These are phyloP conservation scores for Heliconius congener DNA, from an alignment of 1,140 invertebrate species.

Conservation along the genomic window DNA sequence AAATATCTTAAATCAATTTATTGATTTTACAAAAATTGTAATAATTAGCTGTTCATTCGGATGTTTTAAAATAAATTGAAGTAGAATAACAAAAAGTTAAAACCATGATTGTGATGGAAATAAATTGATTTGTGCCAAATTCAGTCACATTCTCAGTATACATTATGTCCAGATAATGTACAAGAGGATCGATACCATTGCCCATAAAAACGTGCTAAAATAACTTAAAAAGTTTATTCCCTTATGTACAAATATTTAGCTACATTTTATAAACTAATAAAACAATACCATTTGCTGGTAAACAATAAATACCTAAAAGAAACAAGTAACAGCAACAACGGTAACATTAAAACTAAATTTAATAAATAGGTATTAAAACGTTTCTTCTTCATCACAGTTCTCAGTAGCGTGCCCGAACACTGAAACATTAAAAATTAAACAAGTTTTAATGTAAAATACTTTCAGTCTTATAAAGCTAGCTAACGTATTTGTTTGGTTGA, in stretches of 20 bases:
- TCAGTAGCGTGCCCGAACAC: conserved; percentile 91
- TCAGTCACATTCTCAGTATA: conserved; percentile 62
- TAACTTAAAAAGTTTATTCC: conserved; percentile 55
- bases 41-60: conserved; percentile 43
- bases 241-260: conserved; percentile 74
- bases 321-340: conserved; percentile 75
- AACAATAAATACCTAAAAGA: conserved; percentile 70
- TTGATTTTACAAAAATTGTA: conserved; percentile 45
- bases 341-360: conserved; percentile 72
- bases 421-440: conserved; percentile 69
- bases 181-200: conserved; percentile 62
- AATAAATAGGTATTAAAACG: conserved; percentile 83
- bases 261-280: conserved; percentile 59
- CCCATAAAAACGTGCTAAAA: conserved; percentile 65
- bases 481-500: no score
- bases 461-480: conserved; percentile 6
- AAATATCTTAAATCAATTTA: conserved; percentile 40
- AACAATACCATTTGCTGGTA: conserved; percentile 62
- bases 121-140: conserved; percentile 60
- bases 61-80: conserved; percentile 40
- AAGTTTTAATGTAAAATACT: conserved; percentile 22
- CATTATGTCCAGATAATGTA: conserved; percentile 75
- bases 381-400: conserved; percentile 91
- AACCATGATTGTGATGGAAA: conserved; percentile 69
- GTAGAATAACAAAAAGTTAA: conserved; percentile 46